Base-by-base conservation (phyloP, 1,140 invertebrate species). In the Drusus annulatus region DNA sequence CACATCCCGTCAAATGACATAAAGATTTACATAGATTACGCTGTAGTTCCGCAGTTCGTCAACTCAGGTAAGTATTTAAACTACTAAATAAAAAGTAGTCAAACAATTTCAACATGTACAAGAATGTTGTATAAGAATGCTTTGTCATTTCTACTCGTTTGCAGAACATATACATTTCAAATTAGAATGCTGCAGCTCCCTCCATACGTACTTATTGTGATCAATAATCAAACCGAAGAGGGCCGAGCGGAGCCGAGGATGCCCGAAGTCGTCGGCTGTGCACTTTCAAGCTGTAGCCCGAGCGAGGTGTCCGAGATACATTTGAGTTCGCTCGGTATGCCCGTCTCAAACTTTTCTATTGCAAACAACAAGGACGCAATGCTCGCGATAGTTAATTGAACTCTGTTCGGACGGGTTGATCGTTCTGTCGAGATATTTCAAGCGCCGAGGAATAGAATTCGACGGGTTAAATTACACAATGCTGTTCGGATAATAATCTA, bases 161-260 rank as follows among this genome's bases (percentile, higher is more conserved):
- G 15, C 28, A 31, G 3, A 28, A 65, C 2, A 1, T 65, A 36
- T 28, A 0, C 25, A 17, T n/a, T 17, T 45, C n/a, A 2, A 36
- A 25, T 31, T 71, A 54, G 50, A 52, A 21, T 58, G 21, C 36
- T 56, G 54, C 17, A 31, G 56, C 56, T 58, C 19, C 16, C 45
- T 16, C 52, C 51, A 25, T 63, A 62, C 80, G 45, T 60, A 81
- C 76, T 63, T 80, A 80, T 78, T 69, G 78, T 83, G 81, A 83
- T 83, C 81, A 83, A 83, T 83, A 83, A 80, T 73, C 51, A 69
- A 50, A 19, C 75, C 81, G 81, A 82, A 23, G 65, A 25, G 19
- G 10, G 50, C 81, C 81, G 81, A 82, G 5, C n/a, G n/a, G 15
- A 17, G 45, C 15, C 81, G 81, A 80, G n/a, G 13, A 25, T 54